Conservation (phyloP, 2,888 invertebrate genomes). For the Axea sp. region DNA sequence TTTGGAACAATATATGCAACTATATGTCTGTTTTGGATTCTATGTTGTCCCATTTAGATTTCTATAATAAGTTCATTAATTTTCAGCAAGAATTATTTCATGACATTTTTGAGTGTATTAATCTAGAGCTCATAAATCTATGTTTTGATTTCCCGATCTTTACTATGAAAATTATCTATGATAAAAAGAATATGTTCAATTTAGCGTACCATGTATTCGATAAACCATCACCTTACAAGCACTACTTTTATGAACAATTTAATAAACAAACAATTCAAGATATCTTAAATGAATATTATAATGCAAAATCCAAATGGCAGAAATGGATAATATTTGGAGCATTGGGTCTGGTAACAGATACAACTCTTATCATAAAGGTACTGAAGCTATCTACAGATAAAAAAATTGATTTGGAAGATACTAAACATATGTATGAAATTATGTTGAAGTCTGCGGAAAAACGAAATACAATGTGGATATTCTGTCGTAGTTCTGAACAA, state of each 20-base stretch:
- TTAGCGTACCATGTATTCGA: too few relatives aligned
- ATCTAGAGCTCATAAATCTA: neutral
- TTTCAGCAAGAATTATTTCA: neutral
- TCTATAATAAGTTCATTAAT: neutral
- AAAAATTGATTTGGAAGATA: neutral
- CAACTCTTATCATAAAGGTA: neutral
- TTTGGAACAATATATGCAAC: neutral
- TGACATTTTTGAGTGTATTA: neutral
- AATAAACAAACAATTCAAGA: neutral
- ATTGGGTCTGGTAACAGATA: neutral
- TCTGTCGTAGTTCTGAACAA: neutral
- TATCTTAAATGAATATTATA: neutral
- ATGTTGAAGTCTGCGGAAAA: neutral
- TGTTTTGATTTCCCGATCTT: conserved; percentile 3
- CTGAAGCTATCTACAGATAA: neutral
- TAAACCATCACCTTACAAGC: neutral
- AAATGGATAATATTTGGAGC: neutral
- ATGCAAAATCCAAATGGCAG: neutral
- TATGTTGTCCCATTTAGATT: neutral
- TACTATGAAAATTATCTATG: neutral
- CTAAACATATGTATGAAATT: neutral
- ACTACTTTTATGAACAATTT: neutral
- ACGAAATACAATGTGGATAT: neutral
- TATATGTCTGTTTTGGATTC: neutral
- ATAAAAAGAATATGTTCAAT: too few relatives aligned